Evolutionary conservation across 2,888 invertebrate genomes (phyloP).

Genomic region (Papilio gigon): DNA sequence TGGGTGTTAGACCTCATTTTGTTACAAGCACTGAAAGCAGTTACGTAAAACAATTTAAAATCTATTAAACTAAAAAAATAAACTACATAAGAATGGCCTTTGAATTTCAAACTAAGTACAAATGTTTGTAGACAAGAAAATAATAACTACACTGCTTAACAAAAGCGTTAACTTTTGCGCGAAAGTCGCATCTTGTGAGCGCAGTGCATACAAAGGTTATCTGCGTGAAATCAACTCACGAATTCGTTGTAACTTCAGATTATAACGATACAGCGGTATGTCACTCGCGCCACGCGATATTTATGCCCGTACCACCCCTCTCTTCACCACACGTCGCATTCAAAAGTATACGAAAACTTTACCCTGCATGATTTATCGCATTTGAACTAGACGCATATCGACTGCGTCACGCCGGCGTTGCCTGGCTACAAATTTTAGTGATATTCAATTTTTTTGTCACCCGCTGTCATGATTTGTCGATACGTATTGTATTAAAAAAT

Average conservation of each 20-base stretch:
- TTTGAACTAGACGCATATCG: conserved; percentile 38
- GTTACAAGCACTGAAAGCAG: neutral
- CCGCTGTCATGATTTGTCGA: conserved; percentile 23
- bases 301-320: conserved; percentile 38
- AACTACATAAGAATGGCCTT: neutral
- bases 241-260: conserved; percentile 23
- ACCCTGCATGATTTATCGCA: conserved; percentile 40
- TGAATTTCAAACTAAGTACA: neutral
- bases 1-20: neutral
- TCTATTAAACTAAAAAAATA: neutral
- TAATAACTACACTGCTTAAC: neutral
- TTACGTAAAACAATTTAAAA: neutral
- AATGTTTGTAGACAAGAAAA: neutral
- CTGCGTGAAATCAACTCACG: conserved; percentile 24
- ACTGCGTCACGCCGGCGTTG: conserved; percentile 40
- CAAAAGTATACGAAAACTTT: conserved; percentile 22
- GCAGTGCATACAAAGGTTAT: conserved; percentile 7
- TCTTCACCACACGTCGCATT: conserved; percentile 36
- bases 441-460: conserved; percentile 43
- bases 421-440: conserved; percentile 41
- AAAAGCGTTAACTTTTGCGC: neutral
- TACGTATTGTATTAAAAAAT: too few species aligned
- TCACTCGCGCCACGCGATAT: conserved; percentile 40
- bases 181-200: neutral
- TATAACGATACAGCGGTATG: conserved; percentile 38